Evolutionary conservation across 2,888 invertebrate species (phyloP).

Genomic region (Megastigmus dorsalis): DNA sequence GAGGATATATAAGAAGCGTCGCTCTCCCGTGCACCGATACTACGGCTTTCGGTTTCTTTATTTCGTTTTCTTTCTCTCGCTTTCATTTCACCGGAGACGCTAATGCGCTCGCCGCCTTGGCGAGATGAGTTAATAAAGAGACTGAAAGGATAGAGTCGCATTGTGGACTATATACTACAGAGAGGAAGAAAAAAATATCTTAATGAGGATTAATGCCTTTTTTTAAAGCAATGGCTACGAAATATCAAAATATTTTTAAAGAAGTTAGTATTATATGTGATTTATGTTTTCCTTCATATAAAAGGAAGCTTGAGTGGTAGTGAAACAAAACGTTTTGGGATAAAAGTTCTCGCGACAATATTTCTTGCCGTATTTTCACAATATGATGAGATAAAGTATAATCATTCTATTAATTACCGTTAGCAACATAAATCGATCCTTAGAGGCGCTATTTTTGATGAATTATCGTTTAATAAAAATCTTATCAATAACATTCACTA

Average conservation of each 20-base stretch:
- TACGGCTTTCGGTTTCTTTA: slow-evolving; percentile 31
- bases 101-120: background rate
- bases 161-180: background rate
- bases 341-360: too few relatives aligned
- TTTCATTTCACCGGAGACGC: background rate
- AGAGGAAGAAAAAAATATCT: slow-evolving; percentile 2
- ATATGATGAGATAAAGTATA: too few relatives aligned
- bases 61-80: background rate
- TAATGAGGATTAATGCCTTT: slow-evolving; percentile 23
- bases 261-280: too few relatives aligned
- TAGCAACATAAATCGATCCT: too few relatives aligned
- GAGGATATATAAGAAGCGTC: background rate
- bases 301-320: too few relatives aligned
- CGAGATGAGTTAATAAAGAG: slow-evolving; percentile 38
- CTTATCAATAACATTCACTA: too few relatives aligned
- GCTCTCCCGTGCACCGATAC: background rate
- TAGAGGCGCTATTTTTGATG: too few relatives aligned
- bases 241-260: slow-evolving; percentile 30
- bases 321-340: too few relatives aligned
- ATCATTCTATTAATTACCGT: too few relatives aligned
- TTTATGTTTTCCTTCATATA: too few relatives aligned
- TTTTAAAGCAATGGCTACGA: background rate
- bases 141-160: background rate
- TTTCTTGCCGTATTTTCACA: too few relatives aligned
- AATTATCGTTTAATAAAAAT: too few relatives aligned